Evolutionary conservation across 2,888 invertebrate species (phyloP), one percentile per base, ranked within the genome.

Genomic region (Xestobium rufovillosum): DNA sequence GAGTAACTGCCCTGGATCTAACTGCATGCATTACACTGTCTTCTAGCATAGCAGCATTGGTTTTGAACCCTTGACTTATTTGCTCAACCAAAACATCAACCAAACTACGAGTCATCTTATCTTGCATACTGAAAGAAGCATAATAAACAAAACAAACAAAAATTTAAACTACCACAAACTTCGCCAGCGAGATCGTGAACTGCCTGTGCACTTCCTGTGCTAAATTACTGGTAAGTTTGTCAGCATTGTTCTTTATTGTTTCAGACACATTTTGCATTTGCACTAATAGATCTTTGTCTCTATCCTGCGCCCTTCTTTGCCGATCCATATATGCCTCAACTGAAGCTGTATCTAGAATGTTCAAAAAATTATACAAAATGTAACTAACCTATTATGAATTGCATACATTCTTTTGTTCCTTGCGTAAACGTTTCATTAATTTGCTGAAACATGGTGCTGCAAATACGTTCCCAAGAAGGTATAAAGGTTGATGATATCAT

Each of bases 401-500:
- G 65, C 80, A 77, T 68, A 92, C 92, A 91, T 67, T 95, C 92
- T 60, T 82, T 83, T 4, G 92, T 88, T 35, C 96, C 96, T 45
- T 75, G 75, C 34, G 83, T 78, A 67, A 95, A 96, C 11, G 84
- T 78, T 33, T 86, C 83, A 60, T 91, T 90, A 38, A 96, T 73
- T 66, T 96, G 94, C 29, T 79, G 74, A 60, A 94, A 91, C 75
- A 96, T 83, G 57, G 79, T 79, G 54, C 82, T 80, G 51, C 86
- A 86, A 36, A 87, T 79, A 59, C 82, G 82, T 62, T 95, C 92
- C 72, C 91, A 85, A 17, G 82, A 78, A 2, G 95, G 94, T 54
- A 92, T 70, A 29, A 91, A 71, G 45, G 79, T 75, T 45, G 78
- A 79, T 28, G 77, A 72, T 57, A 92, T 79, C 14, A 84, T 76